phyloP scores from a whole-genome alignment of 2,113 vertebrate species.

The Neogobius melanostomus region DNA sequence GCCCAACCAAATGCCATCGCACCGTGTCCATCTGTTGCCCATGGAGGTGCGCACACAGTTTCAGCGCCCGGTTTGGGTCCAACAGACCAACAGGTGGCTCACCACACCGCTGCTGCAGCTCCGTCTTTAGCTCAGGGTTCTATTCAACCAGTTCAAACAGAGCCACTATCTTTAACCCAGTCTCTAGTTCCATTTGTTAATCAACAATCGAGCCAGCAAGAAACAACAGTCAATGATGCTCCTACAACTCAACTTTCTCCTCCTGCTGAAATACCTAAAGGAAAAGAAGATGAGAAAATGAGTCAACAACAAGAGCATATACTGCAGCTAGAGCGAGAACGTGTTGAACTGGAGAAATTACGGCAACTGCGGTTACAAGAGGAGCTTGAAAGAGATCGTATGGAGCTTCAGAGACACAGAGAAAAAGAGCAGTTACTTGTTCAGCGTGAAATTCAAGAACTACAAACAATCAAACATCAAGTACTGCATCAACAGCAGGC shows the following conservation, averaged over 20 bases:
- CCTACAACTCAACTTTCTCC: constrained; percentile 58
- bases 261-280: constrained; percentile 77
- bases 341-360: constrained; percentile 93
- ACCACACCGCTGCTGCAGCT: constrained; percentile 39
- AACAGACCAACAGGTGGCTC: constrained; percentile 62
- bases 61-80: constrained; percentile 41
- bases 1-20: constrained; percentile 50
- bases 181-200: constrained; percentile 57
- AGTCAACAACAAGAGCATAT: constrained; percentile 94
- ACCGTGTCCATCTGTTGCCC: constrained; percentile 50
- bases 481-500: constrained; percentile 96
- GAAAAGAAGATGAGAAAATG: constrained; percentile 87
- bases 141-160: constrained; percentile 61
- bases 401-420: constrained; percentile 91
- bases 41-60: constrained; percentile 49
- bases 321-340: constrained; percentile 91
- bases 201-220: constrained; percentile 58
- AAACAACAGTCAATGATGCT: constrained; percentile 34
- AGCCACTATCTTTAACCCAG: constrained; percentile 73
- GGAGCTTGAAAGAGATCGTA: constrained; percentile 91
- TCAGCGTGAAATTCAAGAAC: constrained; percentile 94
- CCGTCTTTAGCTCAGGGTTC: constrained; percentile 54
- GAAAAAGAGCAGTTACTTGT: constrained; percentile 96
- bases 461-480: constrained; percentile 97
- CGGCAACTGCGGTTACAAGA: constrained; percentile 92